phyloP scores from a whole-genome alignment of 1,140 invertebrate genomes.

The Augochlora pura region DNA sequence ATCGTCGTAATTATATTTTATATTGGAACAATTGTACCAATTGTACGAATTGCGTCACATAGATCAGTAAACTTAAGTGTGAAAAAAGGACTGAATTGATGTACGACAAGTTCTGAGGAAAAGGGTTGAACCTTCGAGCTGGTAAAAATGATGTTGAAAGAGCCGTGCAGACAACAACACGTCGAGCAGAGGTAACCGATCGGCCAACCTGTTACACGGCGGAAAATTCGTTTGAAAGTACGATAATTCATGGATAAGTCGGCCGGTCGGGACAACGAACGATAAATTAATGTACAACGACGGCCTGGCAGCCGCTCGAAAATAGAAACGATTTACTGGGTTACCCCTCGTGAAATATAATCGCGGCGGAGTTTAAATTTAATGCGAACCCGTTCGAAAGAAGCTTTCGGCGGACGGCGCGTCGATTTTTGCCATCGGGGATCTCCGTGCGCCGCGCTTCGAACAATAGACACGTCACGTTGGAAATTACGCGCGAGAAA shows the following conservation, averaged over 20 bases:
- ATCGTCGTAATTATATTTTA: no score
- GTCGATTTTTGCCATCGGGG: not conserved
- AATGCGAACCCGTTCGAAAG: constrained; percentile 2
- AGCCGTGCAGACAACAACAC: no score
- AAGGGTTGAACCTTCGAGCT: no score
- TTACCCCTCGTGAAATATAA: constrained; percentile 25
- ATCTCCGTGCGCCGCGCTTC: not conserved
- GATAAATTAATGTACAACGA: constrained; percentile 39
- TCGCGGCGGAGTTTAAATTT: constrained; percentile 30
- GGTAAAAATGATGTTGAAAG: no score
- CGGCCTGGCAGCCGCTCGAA: constrained; percentile 7
- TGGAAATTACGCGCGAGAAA: not conserved
- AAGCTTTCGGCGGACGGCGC: not conserved
- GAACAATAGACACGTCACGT: not conserved
- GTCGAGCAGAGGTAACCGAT: no score
- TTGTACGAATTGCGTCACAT: no score
- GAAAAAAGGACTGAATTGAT: no score
- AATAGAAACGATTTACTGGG: constrained; percentile 44
- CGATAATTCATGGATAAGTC: constrained; percentile 40
- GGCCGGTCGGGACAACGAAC: not conserved
- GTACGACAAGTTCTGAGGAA: no score
- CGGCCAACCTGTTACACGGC: constrained; percentile 26
- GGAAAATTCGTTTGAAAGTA: constrained; percentile 32
- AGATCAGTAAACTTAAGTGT: no score
- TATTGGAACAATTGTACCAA: no score